These are phyloP conservation scores for Clistopyga incitator DNA, from an alignment of 2,888 invertebrate genomes.

Conservation along the genomic window DNA sequence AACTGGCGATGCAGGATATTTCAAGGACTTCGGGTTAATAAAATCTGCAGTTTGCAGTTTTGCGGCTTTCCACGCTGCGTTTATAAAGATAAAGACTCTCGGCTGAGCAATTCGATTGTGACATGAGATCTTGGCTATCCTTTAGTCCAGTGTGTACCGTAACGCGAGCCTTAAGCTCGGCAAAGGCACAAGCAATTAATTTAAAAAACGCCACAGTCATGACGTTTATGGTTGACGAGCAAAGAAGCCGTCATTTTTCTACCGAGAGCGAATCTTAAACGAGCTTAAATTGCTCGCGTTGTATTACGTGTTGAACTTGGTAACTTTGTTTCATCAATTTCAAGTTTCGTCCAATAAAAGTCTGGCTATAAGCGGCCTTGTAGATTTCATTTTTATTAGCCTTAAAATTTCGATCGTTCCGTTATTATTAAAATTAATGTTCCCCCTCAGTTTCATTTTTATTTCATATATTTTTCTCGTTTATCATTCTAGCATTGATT, in stretches of 20 bases:
- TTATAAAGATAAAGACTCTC: not conserved
- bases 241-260: constrained; percentile 46
- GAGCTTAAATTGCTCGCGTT: constrained; percentile 56
- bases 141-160: not conserved
- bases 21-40: constrained; percentile 51
- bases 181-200: not conserved
- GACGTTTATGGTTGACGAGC: constrained; percentile 5
- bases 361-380: not conserved
- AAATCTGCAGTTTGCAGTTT: not conserved
- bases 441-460: too few relatives aligned
- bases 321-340: constrained; percentile 36
- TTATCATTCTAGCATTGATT: too few relatives aligned
- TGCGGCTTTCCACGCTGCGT: not conserved
- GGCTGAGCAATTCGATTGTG: not conserved
- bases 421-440: not conserved
- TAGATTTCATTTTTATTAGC: not conserved
- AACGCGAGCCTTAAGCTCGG: not conserved
- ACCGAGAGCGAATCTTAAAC: constrained; percentile 40
- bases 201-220: not conserved
- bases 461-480: too few relatives aligned
- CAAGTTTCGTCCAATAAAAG: constrained; percentile 1
- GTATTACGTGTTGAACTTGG: constrained; percentile 3
- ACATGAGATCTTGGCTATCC: not conserved
- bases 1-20: constrained; percentile 30
- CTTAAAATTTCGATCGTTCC: not conserved